phyloP scores from a whole-genome alignment of 2,113 vertebrate genomes.

The Tricholaema leucomelas region DNA sequence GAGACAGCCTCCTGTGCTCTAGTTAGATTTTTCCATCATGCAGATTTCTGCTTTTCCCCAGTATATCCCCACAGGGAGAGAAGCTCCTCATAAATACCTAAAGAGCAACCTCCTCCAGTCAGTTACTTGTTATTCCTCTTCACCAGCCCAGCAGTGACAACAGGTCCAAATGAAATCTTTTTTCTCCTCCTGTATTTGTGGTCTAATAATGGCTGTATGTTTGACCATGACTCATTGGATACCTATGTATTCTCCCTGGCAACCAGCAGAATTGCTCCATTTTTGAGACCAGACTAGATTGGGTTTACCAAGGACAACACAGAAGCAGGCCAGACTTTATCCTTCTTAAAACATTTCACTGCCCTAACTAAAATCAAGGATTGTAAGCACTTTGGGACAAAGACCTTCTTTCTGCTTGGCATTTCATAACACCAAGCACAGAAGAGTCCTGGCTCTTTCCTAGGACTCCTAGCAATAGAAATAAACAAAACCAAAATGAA shows the following conservation, averaged over 20 bases:
- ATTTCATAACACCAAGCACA: slow-evolving; percentile 8
- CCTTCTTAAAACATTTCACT: slow-evolving; percentile 15
- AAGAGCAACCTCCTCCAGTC: slow-evolving; percentile 58
- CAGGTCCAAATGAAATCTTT: slow-evolving; percentile 68
- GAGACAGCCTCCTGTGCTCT: slow-evolving; percentile 11
- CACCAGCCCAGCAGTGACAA: slow-evolving; percentile 55
- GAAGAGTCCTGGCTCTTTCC: not conserved
- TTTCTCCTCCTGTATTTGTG: slow-evolving; percentile 67
- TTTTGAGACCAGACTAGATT: slow-evolving; percentile 68
- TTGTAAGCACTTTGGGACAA: slow-evolving; percentile 35
- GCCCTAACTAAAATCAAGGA: slow-evolving; percentile 29
- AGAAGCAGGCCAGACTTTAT: slow-evolving; percentile 65
- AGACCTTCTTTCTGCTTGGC: slow-evolving; percentile 43
- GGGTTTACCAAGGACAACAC: slow-evolving; percentile 66
- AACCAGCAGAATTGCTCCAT: slow-evolving; percentile 62
- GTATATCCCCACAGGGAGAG: slow-evolving; percentile 59
- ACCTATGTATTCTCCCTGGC: slow-evolving; percentile 71
- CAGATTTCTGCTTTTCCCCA: slow-evolving; percentile 41
- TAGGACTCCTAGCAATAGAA: not conserved
- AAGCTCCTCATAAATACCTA: slow-evolving; percentile 70
- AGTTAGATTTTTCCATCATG: slow-evolving; percentile 53
- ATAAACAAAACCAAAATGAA: not conserved
- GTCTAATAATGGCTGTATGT: slow-evolving; percentile 68
- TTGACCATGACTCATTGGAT: slow-evolving; percentile 73
- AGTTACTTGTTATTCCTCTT: slow-evolving; percentile 65